Base-by-base conservation (phyloP, 2,888 invertebrate species). In the Silvanus unidentatus region DNA sequence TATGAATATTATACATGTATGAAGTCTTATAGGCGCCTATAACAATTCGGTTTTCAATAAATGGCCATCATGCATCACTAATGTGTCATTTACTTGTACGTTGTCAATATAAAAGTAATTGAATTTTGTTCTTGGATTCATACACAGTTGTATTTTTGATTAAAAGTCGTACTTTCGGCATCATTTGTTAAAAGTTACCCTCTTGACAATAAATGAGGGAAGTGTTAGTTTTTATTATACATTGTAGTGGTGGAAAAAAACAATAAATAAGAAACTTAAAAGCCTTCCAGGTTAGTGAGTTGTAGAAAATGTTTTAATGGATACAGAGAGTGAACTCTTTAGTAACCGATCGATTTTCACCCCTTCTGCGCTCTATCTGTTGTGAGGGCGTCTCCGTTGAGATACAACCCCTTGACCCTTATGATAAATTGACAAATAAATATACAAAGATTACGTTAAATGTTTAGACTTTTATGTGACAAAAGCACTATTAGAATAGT, bases 341-440 rank as follows among this genome's bases (percentile, higher is more conserved):
- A 54, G 57, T 52, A 50, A 35, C 53, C 52, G 53, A 63, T 62
- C 64, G 63, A 64, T 64, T 63, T 62, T 59, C 59, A 64, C 62
- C 64, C 62, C 62, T 62, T 60, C 57, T 53, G 53, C 49, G 54
- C 53, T n/a, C n/a, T 47, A 51, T 49, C 46, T 49, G 51, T 44
- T 46, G 45, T 57, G 54, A 58, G 59, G 59, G 59, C 57, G 58
- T 59, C 57, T 59, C 54, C 54, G 50, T 38, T 35, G 39, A 37
- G 41, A 51, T 39, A 42, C 52, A 55, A 52, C 55, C 50, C 54
- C 50, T 55, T 55, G 55, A 55, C 56, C 57, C 57, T 50, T 58
- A 49, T 63, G 63, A 64, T 64, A 62, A 57, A 66, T 65, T 59
- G 59, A 62, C 59, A 65, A 63, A 64, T 63, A 64, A 64, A 66